A percentile compares a stretch with the other conserved stretches of the same genome.
phyloP scores from a whole-genome alignment of 1,140 invertebrate genomes.

The Xylocopa sonorina region DNA sequence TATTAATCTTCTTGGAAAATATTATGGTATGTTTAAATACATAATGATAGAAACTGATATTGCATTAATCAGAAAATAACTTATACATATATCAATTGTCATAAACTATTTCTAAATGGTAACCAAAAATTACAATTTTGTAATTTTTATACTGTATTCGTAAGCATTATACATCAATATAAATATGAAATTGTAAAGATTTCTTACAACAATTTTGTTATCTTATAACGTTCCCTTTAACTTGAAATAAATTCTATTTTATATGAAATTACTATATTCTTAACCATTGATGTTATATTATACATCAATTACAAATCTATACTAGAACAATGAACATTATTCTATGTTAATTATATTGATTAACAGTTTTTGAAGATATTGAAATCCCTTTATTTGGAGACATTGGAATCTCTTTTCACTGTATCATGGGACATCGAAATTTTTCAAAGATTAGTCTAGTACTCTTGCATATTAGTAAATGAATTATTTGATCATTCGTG shows the following conservation, averaged over 20 bases:
- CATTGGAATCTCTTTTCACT: no score
- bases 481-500: no score
- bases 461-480: no score
- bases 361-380: no score
- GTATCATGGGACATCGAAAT: no score
- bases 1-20: neutral
- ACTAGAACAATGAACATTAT: no score
- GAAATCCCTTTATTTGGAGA: no score
- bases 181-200: neutral
- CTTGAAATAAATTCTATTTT: neutral
- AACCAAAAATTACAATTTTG: neutral
- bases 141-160: neutral
- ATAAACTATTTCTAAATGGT: neutral
- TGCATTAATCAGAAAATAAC: neutral
- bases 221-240: no score
- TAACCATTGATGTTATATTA: neutral
- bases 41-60: neutral
- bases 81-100: neutral
- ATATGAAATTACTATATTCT: neutral
- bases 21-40: neutral
- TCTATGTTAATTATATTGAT: no score
- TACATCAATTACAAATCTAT: neutral
- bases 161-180: neutral
- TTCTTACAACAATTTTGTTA: neutral
- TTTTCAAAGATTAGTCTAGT: no score